A percentile compares a stretch with the other conserved stretches of the same genome.
These are phyloP conservation scores for Scaptomyza graminum DNA, from an alignment of 1,140 invertebrate species.

Conservation along the genomic window DNA sequence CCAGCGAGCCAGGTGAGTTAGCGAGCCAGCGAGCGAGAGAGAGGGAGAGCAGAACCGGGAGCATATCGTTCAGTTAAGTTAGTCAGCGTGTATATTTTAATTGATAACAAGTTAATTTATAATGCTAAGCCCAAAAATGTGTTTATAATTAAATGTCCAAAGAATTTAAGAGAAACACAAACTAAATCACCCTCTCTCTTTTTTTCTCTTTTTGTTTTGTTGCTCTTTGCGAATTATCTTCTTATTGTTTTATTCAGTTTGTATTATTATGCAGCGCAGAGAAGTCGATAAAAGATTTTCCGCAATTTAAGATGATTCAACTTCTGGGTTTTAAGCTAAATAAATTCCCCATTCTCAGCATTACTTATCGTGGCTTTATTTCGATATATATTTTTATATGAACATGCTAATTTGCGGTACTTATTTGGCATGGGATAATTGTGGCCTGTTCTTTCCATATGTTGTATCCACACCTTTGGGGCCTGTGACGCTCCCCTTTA, in stretches of 20 bases:
- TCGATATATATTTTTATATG: not conserved
- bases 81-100: slow-evolving; percentile 43
- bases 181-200: too few species aligned
- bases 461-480: not conserved
- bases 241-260: not conserved
- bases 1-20: slow-evolving; percentile 4
- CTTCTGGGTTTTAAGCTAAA: slow-evolving; percentile 9
- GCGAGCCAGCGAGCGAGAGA: slow-evolving; percentile 15
- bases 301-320: slow-evolving; percentile 48
- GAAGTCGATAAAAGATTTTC: slow-evolving; percentile 28
- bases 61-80: slow-evolving; percentile 9
- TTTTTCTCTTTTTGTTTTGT: not conserved
- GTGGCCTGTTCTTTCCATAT: not conserved
- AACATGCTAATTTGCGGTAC: not conserved
- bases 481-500: slow-evolving; percentile 6
- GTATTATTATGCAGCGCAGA: not conserved
- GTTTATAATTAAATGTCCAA: slow-evolving; percentile 25
- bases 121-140: slow-evolving; percentile 48
- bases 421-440: not conserved
- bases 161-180: not conserved
- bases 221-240: not conserved
- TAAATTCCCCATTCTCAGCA: slow-evolving; percentile 4
- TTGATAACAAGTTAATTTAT: slow-evolving; percentile 79
- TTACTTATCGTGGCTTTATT: not conserved
- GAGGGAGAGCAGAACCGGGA: slow-evolving; percentile 9